A percentile compares a stretch with the other conserved stretches of the same genome.
Conservation (phyloP, 2,797 vertebrate genomes). For the Orestias chungarensis region DNA sequence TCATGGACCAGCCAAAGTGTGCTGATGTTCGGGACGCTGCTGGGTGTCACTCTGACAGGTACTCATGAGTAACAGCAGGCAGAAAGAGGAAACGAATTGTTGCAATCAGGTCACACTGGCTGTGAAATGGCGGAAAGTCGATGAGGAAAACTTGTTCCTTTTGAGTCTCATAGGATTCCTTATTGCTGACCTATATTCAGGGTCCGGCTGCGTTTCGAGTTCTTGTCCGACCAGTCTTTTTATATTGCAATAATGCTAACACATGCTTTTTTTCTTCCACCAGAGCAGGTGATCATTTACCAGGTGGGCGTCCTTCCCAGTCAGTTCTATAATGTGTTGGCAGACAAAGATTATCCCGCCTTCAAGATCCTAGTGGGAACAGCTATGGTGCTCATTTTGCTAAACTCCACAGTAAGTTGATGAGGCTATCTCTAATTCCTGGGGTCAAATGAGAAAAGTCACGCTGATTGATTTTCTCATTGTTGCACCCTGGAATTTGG, state of each 20-base stretch:
- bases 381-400: slow-evolving; percentile 84
- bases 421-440: not conserved
- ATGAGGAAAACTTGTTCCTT: not conserved
- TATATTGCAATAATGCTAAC: not conserved
- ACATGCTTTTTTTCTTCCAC: slow-evolving; percentile 9
- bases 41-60: slow-evolving; percentile 88
- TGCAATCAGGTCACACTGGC: not conserved
- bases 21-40: slow-evolving; percentile 91
- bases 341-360: slow-evolving; percentile 83
- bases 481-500: slow-evolving; percentile 9
- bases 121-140: not conserved
- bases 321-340: slow-evolving; percentile 90
- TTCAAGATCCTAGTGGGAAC: slow-evolving; percentile 83
- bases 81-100: not conserved
- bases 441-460: not conserved
- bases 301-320: slow-evolving; percentile 95
- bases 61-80: slow-evolving; percentile 7
- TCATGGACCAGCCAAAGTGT: slow-evolving; percentile 83
- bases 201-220: slow-evolving; percentile 1
- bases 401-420: slow-evolving; percentile 89
- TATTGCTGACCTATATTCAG: slow-evolving; percentile 35
- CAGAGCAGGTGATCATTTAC: slow-evolving; percentile 96
- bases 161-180: not conserved
- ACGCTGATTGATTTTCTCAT: not conserved
- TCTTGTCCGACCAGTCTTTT: slow-evolving; percentile 1